Evolutionary conservation across 1,140 invertebrate species (phyloP).

Genomic region (Sipha flava): DNA sequence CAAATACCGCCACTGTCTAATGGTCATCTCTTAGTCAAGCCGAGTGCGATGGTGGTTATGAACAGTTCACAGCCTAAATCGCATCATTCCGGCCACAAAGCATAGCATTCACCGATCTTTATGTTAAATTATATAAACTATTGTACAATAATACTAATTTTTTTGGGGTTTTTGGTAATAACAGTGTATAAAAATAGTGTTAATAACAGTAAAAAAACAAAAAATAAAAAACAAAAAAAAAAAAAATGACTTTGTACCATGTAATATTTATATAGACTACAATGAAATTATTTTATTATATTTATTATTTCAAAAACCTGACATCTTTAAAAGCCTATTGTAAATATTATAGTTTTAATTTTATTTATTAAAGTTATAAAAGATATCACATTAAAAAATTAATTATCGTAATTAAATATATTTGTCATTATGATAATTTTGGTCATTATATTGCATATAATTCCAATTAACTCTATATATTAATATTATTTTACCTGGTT

Average conservation of each 20-base stretch:
- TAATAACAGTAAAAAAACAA: constrained; percentile 29
- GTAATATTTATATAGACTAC: constrained; percentile 29
- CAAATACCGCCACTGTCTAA: constrained; percentile 16
- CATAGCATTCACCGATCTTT: constrained; percentile 20
- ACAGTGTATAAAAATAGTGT: constrained; percentile 31
- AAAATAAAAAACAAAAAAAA: constrained; percentile 27
- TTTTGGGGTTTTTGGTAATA: constrained; percentile 32
- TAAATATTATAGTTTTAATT: constrained; percentile 31
- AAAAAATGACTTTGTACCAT: constrained; percentile 29
- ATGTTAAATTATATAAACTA: constrained; percentile 26
- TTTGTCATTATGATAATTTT: constrained; percentile 22
- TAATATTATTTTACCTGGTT: too few species aligned
- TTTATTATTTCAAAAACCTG: constrained; percentile 32
- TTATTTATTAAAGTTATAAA: constrained; percentile 25
- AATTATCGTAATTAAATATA: constrained; percentile 32
- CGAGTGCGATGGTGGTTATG: constrained; percentile 23
- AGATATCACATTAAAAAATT: constrained; percentile 23
- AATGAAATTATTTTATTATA: constrained; percentile 31
- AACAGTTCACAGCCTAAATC: constrained; percentile 27
- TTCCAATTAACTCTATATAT: background rate
- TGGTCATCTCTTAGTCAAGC: constrained; percentile 30
- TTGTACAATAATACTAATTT: constrained; percentile 32
- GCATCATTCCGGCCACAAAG: constrained; percentile 27
- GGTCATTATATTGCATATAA: background rate
- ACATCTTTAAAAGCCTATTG: constrained; percentile 33